Conservation (phyloP, 2,797 vertebrate genomes). For the Myotis vivesi region DNA sequence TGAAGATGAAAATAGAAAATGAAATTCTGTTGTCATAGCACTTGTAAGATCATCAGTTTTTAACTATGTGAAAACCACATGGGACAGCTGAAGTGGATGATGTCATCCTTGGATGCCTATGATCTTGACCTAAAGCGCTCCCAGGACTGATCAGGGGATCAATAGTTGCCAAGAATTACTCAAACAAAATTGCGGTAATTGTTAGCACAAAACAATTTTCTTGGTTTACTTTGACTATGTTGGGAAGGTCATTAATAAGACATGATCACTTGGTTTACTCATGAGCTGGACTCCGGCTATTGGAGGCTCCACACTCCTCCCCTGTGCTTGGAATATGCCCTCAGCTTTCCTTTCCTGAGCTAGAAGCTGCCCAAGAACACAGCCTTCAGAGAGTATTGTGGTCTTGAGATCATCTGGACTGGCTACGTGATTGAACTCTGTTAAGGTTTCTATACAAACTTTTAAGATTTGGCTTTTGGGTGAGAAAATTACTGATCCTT, state of each 20-base stretch:
- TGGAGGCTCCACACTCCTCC: neutral
- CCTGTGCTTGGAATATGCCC: neutral
- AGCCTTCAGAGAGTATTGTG: neutral
- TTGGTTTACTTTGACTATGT: neutral
- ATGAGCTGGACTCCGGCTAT: neutral
- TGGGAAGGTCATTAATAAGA: neutral
- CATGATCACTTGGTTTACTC: neutral
- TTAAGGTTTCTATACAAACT: neutral
- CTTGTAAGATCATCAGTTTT: neutral
- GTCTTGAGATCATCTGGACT: neutral
- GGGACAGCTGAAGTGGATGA: neutral
- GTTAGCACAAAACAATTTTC: neutral
- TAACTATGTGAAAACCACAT: neutral
- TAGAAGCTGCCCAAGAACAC: neutral
- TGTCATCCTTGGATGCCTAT: neutral
- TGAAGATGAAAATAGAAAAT: constrained; percentile 2
- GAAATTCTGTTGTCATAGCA: constrained; percentile 15
- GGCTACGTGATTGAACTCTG: neutral
- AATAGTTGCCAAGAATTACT: neutral
- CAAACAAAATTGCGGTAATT: constrained; percentile 3
- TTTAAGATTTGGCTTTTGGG: neutral
- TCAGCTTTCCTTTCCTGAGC: neutral
- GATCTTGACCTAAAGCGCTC: neutral
- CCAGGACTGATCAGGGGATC: neutral
- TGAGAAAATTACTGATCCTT: neutral